Evolutionary conservation across 1,140 invertebrate genomes (phyloP).

Genomic region (Drosophila pallidifrons): DNA sequence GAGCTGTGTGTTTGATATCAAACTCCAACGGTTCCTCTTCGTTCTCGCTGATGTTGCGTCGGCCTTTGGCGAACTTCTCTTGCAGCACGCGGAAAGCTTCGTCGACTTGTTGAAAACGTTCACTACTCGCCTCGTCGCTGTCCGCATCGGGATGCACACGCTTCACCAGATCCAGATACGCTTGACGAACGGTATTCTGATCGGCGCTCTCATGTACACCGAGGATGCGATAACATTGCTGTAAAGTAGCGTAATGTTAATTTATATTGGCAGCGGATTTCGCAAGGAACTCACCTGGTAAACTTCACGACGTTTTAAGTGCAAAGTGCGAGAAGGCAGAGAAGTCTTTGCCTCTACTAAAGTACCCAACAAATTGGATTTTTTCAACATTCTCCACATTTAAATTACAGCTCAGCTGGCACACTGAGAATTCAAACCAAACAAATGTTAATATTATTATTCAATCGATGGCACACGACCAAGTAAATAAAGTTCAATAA

Average conservation of each 20-base stretch:
- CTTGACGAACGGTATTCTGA: conserved; percentile 89
- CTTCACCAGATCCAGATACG: conserved; percentile 92
- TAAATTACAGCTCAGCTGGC: neutral
- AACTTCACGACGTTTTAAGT: conserved; percentile 57
- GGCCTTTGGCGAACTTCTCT: conserved; percentile 86
- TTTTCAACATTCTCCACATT: conserved; percentile 21
- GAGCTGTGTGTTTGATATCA: conserved; percentile 91
- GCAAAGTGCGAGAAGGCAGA: conserved; percentile 33
- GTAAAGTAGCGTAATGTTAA: neutral
- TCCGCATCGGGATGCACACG: conserved; percentile 93
- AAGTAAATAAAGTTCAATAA: neutral
- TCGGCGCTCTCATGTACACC: conserved; percentile 89
- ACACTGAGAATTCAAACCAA: conserved; percentile 9
- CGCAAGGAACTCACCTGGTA: conserved; percentile 50
- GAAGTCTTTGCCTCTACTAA: neutral
- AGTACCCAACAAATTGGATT: neutral
- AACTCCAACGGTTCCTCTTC: conserved; percentile 85
- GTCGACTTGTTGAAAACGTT: conserved; percentile 90
- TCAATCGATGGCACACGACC: conserved; percentile 22
- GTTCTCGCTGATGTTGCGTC: conserved; percentile 84
- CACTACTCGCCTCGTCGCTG: conserved; percentile 87
- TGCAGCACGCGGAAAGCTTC: conserved; percentile 86
- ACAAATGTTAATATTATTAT: conserved; percentile 18
- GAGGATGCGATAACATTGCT: conserved; percentile 89
- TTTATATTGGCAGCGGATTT: neutral